Conservation (phyloP, 2,113 vertebrate species). For the Sphaerodactylus townsendi region DNA sequence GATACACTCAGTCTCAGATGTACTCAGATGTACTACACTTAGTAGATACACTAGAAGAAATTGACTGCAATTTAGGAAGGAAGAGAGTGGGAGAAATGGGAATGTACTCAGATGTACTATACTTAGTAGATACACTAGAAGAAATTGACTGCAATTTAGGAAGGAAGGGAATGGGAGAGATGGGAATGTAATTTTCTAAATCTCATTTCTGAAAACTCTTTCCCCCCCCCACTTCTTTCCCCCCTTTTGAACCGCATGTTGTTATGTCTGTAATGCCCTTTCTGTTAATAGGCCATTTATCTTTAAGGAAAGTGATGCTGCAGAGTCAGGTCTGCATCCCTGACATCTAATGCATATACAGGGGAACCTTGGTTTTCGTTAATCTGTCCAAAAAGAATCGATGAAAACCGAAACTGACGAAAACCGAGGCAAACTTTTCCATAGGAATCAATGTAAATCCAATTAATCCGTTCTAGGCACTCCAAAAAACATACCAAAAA, state of each 20-base stretch:
- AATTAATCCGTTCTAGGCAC: too few relatives aligned
- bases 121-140: too few relatives aligned
- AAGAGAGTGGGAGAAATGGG: background rate
- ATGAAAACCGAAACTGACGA: too few relatives aligned
- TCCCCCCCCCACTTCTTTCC: background rate
- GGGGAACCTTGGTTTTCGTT: too few relatives aligned
- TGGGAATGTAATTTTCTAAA: too few relatives aligned
- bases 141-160: background rate
- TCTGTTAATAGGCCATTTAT: background rate
- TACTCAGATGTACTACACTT: too few relatives aligned
- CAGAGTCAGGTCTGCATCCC: background rate
- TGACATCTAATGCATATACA: too few relatives aligned
- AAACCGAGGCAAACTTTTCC: too few relatives aligned
- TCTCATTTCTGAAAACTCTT: background rate
- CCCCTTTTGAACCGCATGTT: background rate
- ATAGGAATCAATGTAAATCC: too few relatives aligned
- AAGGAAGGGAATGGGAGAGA: background rate
- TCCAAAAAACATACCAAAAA: too few relatives aligned
- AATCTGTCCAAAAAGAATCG: too few relatives aligned
- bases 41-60: background rate
- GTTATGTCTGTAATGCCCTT: background rate
- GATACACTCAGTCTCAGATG: background rate
- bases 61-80: background rate
- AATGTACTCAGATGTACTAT: too few relatives aligned
- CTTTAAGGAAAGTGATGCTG: background rate